Conservation (phyloP, 2,888 invertebrate species). For the Nemotelus pantherinus region DNA sequence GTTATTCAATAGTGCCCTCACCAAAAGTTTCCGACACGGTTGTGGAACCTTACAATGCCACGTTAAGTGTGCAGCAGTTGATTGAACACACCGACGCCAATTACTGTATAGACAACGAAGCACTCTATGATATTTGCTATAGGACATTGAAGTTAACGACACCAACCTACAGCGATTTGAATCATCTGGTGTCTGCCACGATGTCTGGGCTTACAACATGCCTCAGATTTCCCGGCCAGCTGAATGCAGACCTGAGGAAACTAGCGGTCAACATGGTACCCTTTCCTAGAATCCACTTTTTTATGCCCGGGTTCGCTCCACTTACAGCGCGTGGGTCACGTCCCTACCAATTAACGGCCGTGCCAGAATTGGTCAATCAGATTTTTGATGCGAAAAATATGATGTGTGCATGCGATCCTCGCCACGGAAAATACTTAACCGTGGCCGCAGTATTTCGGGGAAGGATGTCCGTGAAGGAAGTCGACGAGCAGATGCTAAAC, state of each 20-base stretch:
- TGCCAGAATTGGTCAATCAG: conserved; percentile 90
- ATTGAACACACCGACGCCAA: conserved; percentile 93
- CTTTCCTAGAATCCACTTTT: conserved; percentile 96
- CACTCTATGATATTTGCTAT: conserved; percentile 93
- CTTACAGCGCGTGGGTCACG: conserved; percentile 90
- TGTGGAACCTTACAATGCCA: conserved; percentile 93
- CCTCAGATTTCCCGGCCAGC: conserved; percentile 90
- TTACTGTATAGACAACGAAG: conserved; percentile 93
- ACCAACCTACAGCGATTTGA: conserved; percentile 93
- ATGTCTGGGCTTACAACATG: conserved; percentile 94
- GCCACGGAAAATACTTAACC: conserved; percentile 86
- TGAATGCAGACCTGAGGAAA: conserved; percentile 93
- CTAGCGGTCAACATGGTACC: conserved; percentile 98
- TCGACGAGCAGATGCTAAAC: conserved; percentile 91
- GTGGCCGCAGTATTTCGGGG: conserved; percentile 87
- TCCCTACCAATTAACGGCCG: conserved; percentile 90
- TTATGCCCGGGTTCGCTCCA: conserved; percentile 98
- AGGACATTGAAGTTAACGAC: conserved; percentile 88
- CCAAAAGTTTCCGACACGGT: conserved; percentile 91
- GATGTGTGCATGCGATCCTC: conserved; percentile 93
- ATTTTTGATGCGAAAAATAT: conserved; percentile 98
- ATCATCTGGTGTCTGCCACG: conserved; percentile 88
- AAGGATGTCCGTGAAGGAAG: conserved; percentile 93
- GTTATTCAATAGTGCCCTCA: conserved; percentile 90
- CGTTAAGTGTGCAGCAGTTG: conserved; percentile 86